A percentile compares a stretch with the other conserved stretches of the same genome.
phyloP scores from a whole-genome alignment of 2,797 vertebrate species.

The Synaphobranchus kaupii region DNA sequence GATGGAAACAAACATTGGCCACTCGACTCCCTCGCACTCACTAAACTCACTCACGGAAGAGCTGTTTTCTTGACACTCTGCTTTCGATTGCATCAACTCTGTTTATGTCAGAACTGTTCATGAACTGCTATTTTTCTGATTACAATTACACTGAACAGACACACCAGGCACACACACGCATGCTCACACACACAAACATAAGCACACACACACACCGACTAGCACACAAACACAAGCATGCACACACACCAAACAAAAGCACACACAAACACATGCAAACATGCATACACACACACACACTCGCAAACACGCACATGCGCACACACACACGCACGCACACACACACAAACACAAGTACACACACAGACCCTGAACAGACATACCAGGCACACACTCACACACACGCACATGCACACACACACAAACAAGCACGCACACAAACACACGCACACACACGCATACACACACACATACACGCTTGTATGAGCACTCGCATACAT shows the following conservation, averaged over 20 bases:
- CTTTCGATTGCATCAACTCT: constrained; percentile 32
- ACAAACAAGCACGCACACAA: not conserved
- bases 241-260: constrained; percentile 24
- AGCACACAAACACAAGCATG: constrained; percentile 1
- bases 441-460: constrained; percentile 28
- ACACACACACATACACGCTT: constrained; percentile 25
- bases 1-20: constrained; percentile 54
- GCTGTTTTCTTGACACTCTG: constrained; percentile 15
- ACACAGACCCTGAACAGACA: constrained; percentile 28
- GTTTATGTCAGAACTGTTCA: not conserved
- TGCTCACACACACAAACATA: not conserved
- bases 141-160: not conserved
- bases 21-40: constrained; percentile 32
- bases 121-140: not conserved
- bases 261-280: constrained; percentile 46
- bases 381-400: constrained; percentile 21
- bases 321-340: not conserved
- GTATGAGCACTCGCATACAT: constrained; percentile 19
- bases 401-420: constrained; percentile 26
- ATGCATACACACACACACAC: not conserved
- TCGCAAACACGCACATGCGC: not conserved
- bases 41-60: too few relatives aligned
- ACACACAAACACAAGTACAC: not conserved
- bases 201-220: constrained; percentile 27
- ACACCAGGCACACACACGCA: not conserved